Conservation (phyloP, 2,113 vertebrate genomes). For the Cinclus mexicanus region DNA sequence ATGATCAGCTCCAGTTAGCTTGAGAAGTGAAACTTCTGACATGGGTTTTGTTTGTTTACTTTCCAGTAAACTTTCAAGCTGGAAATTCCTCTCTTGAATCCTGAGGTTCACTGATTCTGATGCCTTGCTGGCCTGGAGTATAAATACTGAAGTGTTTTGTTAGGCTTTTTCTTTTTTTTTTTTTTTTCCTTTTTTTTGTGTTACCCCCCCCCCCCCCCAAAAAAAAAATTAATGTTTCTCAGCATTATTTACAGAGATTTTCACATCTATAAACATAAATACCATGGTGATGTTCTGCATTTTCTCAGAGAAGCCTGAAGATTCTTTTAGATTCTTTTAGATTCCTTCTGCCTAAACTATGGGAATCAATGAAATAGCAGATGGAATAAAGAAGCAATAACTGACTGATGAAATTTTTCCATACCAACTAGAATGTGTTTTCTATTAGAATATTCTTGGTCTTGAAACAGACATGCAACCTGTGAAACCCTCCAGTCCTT, state of each 20-base stretch:
- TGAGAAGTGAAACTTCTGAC: neutral
- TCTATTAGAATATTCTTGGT: neutral
- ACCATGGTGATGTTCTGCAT: neutral
- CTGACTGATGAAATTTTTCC: neutral
- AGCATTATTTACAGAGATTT: neutral
- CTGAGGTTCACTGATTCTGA: neutral
- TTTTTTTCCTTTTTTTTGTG: no score
- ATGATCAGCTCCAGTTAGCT: neutral
- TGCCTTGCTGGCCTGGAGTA: neutral
- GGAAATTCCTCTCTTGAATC: neutral
- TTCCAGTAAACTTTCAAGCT: neutral
- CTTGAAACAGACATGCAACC: neutral
- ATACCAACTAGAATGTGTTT: neutral
- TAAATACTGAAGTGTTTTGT: neutral
- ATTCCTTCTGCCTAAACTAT: constrained; percentile 7
- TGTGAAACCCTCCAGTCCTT: neutral
- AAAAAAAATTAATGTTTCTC: neutral
- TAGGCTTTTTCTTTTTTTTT: rapidly evolving
- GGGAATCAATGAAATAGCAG: constrained; percentile 5
- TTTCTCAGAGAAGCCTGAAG: neutral
- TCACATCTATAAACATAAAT: constrained; percentile 36
- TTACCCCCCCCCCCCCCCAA: no score
- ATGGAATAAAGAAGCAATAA: constrained; percentile 27
- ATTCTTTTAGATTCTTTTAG: neutral
- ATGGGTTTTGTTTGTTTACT: neutral